A percentile compares a stretch with the other conserved stretches of the same genome.
phyloP scores from a whole-genome alignment of 2,797 vertebrate species.

The Gastrophryne carolinensis region DNA sequence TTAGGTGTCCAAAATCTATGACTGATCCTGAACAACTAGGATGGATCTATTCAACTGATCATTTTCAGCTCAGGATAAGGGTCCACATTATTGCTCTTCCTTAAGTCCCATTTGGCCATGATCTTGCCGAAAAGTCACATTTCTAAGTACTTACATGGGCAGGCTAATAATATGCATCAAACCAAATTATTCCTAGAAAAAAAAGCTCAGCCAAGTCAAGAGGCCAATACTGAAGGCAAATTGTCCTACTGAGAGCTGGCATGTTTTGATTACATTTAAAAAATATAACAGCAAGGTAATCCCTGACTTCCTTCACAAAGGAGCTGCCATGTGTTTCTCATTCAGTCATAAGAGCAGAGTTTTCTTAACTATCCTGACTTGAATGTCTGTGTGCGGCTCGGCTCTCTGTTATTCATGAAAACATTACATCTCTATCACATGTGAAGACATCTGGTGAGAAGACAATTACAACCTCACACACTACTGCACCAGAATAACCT shows the following conservation, averaged over 20 bases:
- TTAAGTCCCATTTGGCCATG: no score
- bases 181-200: no score
- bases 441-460: slow-evolving; percentile 5
- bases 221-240: slow-evolving; percentile 2
- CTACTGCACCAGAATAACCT: not conserved
- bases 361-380: slow-evolving; percentile 4
- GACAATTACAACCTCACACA: not conserved
- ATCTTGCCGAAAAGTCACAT: no score
- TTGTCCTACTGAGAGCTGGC: slow-evolving; percentile 20
- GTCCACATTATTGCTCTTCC: no score
- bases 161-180: no score
- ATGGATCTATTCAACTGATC: no score
- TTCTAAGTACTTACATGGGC: no score
- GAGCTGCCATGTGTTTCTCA: slow-evolving; percentile 27
- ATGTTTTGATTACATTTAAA: slow-evolving; percentile 20
- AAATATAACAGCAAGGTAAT: slow-evolving; percentile 33
- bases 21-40: no score
- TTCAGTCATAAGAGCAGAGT: not conserved
- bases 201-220: no score
- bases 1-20: no score
- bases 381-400: not conserved
- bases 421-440: slow-evolving; percentile 5
- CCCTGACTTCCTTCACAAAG: slow-evolving; percentile 17
- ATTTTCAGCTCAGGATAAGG: no score
- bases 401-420: slow-evolving; percentile 6